phyloP scores from a whole-genome alignment of 30 jellyfish, hydroid and myxozoan genomes.

The Aurelia aurita complex sp. Pacific region DNA sequence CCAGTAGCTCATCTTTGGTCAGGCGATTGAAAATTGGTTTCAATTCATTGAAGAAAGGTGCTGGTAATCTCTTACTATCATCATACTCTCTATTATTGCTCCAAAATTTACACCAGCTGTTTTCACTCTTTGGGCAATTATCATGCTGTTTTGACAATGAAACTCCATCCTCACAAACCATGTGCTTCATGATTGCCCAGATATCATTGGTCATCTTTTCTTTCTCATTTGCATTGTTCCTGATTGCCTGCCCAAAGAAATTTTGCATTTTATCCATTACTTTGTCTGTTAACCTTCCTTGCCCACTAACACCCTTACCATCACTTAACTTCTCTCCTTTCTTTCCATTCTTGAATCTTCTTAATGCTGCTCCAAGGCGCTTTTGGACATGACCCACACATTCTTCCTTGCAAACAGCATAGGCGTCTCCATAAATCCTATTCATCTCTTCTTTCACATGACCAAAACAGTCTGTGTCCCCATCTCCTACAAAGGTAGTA shows the following conservation, averaged over 20 bases:
- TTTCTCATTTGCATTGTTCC: constrained; percentile 32
- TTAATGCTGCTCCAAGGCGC: constrained; percentile 35
- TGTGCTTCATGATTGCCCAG: constrained; percentile 54
- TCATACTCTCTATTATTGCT: not conserved
- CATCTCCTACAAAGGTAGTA: constrained; percentile 44
- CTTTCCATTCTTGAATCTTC: constrained; percentile 20
- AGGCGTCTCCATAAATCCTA: constrained; percentile 12
- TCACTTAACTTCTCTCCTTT: constrained; percentile 23
- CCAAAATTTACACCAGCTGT: constrained; percentile 66
- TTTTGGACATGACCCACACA: constrained; percentile 24
- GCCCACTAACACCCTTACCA: constrained; percentile 47
- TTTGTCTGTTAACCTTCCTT: constrained; percentile 49
- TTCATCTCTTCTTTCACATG: constrained; percentile 11
- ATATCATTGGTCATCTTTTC: constrained; percentile 29
- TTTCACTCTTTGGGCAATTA: constrained; percentile 40
- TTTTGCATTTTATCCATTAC: constrained; percentile 45
- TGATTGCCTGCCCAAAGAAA: constrained; percentile 47
- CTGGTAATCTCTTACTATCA: constrained; percentile 4
- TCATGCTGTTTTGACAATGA: constrained; percentile 44
- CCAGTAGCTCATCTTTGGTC: constrained; percentile 17
- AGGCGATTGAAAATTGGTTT: not conserved
- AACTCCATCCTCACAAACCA: constrained; percentile 29
- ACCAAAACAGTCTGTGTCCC: constrained; percentile 47
- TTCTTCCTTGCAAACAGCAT: constrained; percentile 15
- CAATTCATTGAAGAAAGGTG: constrained; percentile 1